Conservation (phyloP, 2,888 invertebrate species). For the Ochropleura leucogaster region DNA sequence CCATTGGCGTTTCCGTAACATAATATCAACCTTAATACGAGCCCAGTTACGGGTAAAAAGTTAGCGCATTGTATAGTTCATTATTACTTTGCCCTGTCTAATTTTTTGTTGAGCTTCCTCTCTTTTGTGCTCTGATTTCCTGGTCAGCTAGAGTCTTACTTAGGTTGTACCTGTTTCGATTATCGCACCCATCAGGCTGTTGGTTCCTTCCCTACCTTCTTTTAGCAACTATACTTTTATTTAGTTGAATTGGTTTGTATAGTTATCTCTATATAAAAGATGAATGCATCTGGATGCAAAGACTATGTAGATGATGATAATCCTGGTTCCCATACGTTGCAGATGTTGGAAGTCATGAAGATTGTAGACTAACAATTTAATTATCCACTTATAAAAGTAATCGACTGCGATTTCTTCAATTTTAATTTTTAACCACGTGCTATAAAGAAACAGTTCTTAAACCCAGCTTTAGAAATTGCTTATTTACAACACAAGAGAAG, state of each 20-base stretch:
- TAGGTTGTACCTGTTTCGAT: not conserved
- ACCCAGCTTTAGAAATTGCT: constrained; percentile 20
- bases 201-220: not conserved
- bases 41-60: not conserved
- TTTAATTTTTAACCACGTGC: constrained; percentile 11
- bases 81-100: not conserved
- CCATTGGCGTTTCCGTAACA: not conserved
- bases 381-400: not conserved
- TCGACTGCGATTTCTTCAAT: too few species aligned
- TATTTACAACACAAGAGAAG: constrained; percentile 34
- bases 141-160: not conserved
- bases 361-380: not conserved
- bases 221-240: not conserved
- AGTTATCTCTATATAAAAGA: too few species aligned
- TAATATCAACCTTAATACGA: not conserved
- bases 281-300: too few species aligned
- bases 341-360: not conserved
- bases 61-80: not conserved
- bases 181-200: not conserved
- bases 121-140: not conserved
- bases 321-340: not conserved
- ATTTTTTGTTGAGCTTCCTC: not conserved
- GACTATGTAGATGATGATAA: not conserved
- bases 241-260: not conserved
- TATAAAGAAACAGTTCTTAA: constrained; percentile 29